phyloP scores from a whole-genome alignment of 2,888 invertebrate species.

The Elmis aenea region DNA sequence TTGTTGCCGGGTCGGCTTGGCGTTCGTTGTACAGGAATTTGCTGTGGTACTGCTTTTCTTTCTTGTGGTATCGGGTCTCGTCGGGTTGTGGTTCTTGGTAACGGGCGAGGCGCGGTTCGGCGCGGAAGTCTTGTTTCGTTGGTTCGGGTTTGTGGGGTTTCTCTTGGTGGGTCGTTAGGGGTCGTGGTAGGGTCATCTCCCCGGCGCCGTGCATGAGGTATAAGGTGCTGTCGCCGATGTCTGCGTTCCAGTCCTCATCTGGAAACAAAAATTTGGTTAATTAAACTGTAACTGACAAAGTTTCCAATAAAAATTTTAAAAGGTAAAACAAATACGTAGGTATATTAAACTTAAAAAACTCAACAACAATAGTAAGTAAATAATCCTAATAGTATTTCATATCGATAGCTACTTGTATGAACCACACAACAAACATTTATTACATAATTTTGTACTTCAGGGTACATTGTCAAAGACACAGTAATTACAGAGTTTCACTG shows the following conservation, averaged over 20 bases:
- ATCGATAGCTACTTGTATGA: too few relatives aligned
- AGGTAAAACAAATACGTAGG: too few relatives aligned
- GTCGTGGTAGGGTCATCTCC: conserved; percentile 39
- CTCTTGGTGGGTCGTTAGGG: conserved; percentile 22
- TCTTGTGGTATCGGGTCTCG: conserved; percentile 22
- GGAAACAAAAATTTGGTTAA: conserved; percentile 41
- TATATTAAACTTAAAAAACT: too few relatives aligned
- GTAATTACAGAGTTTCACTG: too few relatives aligned
- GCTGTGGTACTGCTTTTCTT: conserved; percentile 42
- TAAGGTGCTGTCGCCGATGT: conserved; percentile 52
- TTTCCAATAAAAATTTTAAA: too few relatives aligned
- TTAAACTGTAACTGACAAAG: too few relatives aligned
- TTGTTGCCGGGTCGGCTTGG: conserved; percentile 7
- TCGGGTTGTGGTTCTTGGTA: conserved; percentile 47
- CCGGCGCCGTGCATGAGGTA: conserved; percentile 60
- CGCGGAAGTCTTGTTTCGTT: conserved; percentile 46
- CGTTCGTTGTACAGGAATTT: conserved; percentile 22
- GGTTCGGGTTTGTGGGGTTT: conserved; percentile 29
- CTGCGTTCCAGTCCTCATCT: conserved; percentile 75
- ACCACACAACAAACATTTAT: too few relatives aligned
- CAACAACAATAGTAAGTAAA: too few relatives aligned
- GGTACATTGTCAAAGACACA: too few relatives aligned
- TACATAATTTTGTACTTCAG: too few relatives aligned
- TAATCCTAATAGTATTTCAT: too few relatives aligned
- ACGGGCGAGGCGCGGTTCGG: conserved; percentile 46